Evolutionary conservation across 2,113 vertebrate species (phyloP), one percentile per base, ranked within the genome.

Genomic region (Paradoxurus hermaphroditus): DNA sequence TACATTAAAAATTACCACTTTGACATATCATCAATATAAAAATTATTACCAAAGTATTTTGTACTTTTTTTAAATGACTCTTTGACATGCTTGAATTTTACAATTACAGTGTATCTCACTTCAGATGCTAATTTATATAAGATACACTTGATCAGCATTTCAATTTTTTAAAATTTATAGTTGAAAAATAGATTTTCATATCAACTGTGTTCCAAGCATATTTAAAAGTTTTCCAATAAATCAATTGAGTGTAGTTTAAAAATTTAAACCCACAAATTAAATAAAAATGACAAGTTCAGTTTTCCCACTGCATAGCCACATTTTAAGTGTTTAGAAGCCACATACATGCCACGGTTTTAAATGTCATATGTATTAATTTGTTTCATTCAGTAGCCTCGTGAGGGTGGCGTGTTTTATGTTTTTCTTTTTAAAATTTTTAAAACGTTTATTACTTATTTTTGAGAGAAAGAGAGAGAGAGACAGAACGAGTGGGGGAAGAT

Each of bases 201-300:
- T 29, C 87, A 21, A 86, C 4, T 77, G 7, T 83, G 51, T 41
- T 81, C 46, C 29, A 73, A 72, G 79, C 15, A n/a, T 27, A 39
- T 39, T 84, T 85, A 59, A 89, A 91, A 56, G 15, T 88, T 95
- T 93, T 95, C 59, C 27, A 81, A 29, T 95, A 85, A 44, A 36
- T 79, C 49, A 92, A 63, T 5, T 83, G 59, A 79, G 15, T 86
- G 29, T 19, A 53, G 18, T 90, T 86, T 91, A 88, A 39, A 92
- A 73, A 34, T 93, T 83, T 91, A 82, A 96, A 78, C 4, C 23
- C 83, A 0, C 44, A 75, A 72, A 72, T 88, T 75, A 73, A 72
- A 86, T 73, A 63, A 73, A 84, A 79, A 67, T 46, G 31, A 90
- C 56, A 49, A 83, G 53, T 70, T 79, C 10, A 41, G 3, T 91